These are phyloP conservation scores for Cherax destructor DNA, from an alignment of 1,140 invertebrate genomes.

Conservation along the genomic window DNA sequence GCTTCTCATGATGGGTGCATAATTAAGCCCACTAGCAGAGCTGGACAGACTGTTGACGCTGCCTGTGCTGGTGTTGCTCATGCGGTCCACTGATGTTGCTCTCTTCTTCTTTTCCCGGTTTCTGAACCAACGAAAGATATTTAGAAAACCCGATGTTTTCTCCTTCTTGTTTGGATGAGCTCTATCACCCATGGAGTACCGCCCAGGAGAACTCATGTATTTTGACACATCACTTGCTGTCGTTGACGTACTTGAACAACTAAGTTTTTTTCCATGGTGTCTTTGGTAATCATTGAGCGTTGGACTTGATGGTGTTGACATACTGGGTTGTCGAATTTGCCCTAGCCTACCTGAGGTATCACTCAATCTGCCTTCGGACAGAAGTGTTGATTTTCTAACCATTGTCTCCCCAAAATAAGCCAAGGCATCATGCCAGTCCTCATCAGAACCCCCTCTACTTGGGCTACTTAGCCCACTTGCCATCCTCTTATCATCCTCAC, in stretches of 20 bases:
- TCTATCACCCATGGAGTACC: conserved; percentile 20
- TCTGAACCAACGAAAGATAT: conserved; percentile 58
- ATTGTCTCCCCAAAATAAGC: conserved; percentile 51
- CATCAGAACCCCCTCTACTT: conserved; percentile 15
- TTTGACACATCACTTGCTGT: conserved; percentile 31
- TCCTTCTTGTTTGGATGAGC: conserved; percentile 20
- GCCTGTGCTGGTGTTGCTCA: conserved; percentile 36
- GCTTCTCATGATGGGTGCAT: conserved; percentile 56
- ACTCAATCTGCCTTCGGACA: neutral
- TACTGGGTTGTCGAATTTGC: conserved; percentile 16
- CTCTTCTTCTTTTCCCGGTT: conserved; percentile 56
- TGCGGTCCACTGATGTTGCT: conserved; percentile 46
- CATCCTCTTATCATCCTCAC: neutral
- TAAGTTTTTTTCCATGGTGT: conserved; percentile 39
- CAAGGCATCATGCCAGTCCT: conserved; percentile 15
- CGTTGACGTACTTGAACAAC: conserved; percentile 36
- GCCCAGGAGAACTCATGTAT: conserved; percentile 41
- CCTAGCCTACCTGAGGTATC: conserved; percentile 17
- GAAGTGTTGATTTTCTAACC: conserved; percentile 46
- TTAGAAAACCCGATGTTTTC: conserved; percentile 43
- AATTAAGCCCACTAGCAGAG: conserved; percentile 40
- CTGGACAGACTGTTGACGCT: conserved; percentile 54
- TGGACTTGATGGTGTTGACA: conserved; percentile 52
- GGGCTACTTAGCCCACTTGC: neutral
- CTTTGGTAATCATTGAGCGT: conserved; percentile 50